Evolutionary conservation across 2,797 vertebrate species (phyloP).

Genomic region (Caiman crocodilus): DNA sequence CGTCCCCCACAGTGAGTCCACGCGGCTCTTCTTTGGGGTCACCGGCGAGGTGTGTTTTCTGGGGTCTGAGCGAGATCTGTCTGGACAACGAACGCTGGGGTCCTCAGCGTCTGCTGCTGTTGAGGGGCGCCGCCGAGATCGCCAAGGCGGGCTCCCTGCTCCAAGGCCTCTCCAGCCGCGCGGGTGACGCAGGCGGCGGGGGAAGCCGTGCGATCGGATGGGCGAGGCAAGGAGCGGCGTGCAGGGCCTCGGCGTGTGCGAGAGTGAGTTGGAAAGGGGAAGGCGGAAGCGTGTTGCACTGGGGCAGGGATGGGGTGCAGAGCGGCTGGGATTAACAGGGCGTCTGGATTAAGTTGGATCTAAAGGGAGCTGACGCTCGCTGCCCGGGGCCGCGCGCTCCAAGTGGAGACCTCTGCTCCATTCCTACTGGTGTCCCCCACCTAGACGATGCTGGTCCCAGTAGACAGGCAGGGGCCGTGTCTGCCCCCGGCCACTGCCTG

Average conservation of each 20-base stretch:
- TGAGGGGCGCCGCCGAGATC: background rate
- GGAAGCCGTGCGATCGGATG: background rate
- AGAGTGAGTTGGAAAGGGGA: background rate
- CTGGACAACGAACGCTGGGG: no score
- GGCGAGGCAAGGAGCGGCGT: background rate
- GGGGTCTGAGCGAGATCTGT: no score
- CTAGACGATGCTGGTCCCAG: no score
- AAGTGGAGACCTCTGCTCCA: background rate
- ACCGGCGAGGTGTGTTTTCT: no score
- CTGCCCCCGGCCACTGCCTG: background rate
- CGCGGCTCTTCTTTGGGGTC: no score
- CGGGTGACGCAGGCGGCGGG: background rate
- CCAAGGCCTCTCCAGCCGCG: background rate
- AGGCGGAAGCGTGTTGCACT: background rate
- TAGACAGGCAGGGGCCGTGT: no score
- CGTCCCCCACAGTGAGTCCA: no score
- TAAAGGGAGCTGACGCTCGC: no score
- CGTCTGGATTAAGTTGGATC: no score
- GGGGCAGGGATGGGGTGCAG: background rate
- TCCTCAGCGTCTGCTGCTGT: no score
- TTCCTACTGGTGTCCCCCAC: background rate
- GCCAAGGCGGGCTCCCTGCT: background rate
- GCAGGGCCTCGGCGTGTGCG: background rate
- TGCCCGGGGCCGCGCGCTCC: background rate
- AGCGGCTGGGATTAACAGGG: background rate